A percentile compares a stretch with the other conserved stretches of the same genome.
phyloP scores from a whole-genome alignment of 2,797 vertebrate species.

The Lerista edwardsae region DNA sequence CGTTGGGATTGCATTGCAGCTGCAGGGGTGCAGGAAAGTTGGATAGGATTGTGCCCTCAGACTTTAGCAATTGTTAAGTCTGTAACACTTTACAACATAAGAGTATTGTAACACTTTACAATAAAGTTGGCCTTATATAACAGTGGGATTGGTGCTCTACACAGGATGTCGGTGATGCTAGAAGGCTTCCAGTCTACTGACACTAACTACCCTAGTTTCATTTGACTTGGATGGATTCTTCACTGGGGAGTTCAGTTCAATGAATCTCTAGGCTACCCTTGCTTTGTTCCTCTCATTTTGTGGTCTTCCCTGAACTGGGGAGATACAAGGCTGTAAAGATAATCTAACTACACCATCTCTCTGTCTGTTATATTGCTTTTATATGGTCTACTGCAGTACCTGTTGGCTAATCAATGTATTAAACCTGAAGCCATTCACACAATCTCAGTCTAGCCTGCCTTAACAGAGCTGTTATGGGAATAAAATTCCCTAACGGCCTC shows the following conservation, averaged over 20 bases:
- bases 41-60: no score
- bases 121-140: neutral
- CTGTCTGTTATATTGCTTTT: neutral
- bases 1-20: no score
- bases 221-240: neutral
- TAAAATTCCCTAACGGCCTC: no score
- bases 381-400: neutral
- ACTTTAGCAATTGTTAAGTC: no score
- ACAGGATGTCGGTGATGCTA: neutral
- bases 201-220: neutral
- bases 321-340: neutral
- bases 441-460: no score
- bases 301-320: no score
- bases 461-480: no score
- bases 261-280: no score
- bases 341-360: neutral
- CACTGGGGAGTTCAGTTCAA: neutral
- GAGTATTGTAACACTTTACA: no score
- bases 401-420: neutral
- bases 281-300: no score
- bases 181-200: neutral
- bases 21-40: no score
- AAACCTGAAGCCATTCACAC: neutral
- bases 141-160: neutral
- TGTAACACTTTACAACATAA: no score